Evolutionary conservation across 1,140 invertebrate genomes (phyloP), one percentile per base, ranked within the genome.

Genomic region (Drosophila cardini): DNA sequence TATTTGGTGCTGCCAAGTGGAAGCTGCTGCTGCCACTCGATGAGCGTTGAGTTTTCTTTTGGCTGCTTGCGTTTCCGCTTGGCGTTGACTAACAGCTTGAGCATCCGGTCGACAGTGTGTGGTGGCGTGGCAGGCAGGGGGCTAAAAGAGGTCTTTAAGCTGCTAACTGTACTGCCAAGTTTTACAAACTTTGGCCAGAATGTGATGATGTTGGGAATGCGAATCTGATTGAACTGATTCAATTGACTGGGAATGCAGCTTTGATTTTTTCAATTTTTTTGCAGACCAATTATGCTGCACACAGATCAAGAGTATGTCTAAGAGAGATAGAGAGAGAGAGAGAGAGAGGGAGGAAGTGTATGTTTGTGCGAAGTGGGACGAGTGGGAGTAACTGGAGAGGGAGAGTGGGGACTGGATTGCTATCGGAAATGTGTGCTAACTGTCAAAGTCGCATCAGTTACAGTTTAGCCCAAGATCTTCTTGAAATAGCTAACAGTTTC

Each of bases 401-500:
- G 30, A 36, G 40, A 30, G 8, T 10, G 11, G 52, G 40, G 2
- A 16, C 4, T 48, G 26, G 69, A 62, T 11, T 52, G 45, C 32
- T 52, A 18, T 18, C 79, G 83, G 69, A 79, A 79, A 76, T 87
- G 75, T 77, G 80, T 72, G 61, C 60, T 77, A 76, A 67, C 76
- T 72, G 68, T 40, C 63, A 53, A 60, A 72, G 72, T 60, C 56
- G 72, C 68, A 71, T 75, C 70, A 58, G 64, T 71, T 83, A 60
- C 70, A 61, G 62, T 46, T 73, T 92, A 92, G 71, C 91, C 91
- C 76, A 92, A 78, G 72, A 92, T 91, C 86, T 92, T 92, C 80
- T 92, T 92, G 71, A 92, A 89, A 72, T 92, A 92, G 77, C 89
- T 91, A 74, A 83, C 81, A 45, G 91, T 92, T 85, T 92, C 91